phyloP scores from a whole-genome alignment of 2,888 invertebrate genomes.

The Meandrusa payeni region DNA sequence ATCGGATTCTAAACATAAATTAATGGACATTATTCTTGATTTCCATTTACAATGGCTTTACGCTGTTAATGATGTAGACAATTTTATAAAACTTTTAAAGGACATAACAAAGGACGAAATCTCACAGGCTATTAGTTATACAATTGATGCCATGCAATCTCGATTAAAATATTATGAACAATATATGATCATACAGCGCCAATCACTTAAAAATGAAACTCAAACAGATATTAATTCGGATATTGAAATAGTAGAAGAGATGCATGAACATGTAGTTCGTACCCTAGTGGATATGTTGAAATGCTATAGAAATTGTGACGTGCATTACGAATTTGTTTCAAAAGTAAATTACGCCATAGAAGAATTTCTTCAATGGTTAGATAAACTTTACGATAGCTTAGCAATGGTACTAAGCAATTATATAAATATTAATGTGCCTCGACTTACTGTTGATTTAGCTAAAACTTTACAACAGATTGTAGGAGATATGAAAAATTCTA shows the following conservation, averaged over 20 bases:
- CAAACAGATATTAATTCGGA: slow-evolving; percentile 52
- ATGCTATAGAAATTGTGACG: slow-evolving; percentile 46
- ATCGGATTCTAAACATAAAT: slow-evolving; percentile 36
- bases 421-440: slow-evolving; percentile 46
- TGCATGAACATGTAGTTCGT: slow-evolving; percentile 55
- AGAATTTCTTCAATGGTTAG: slow-evolving; percentile 60
- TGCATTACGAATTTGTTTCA: slow-evolving; percentile 46
- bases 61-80: slow-evolving; percentile 56
- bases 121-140: slow-evolving; percentile 53
- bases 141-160: slow-evolving; percentile 53
- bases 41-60: slow-evolving; percentile 66
- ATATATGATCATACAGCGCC: slow-evolving; percentile 50
- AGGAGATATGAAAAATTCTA: slow-evolving; percentile 44
- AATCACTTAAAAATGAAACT: slow-evolving; percentile 41
- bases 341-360: slow-evolving; percentile 43
- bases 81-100: slow-evolving; percentile 41
- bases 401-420: slow-evolving; percentile 51
- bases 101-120: slow-evolving; percentile 49
- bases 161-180: slow-evolving; percentile 57
- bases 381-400: slow-evolving; percentile 59
- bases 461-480: slow-evolving; percentile 64
- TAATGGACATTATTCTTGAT: slow-evolving; percentile 57
- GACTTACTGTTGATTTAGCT: slow-evolving; percentile 48
- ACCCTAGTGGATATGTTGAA: slow-evolving; percentile 50
- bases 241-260: slow-evolving; percentile 66